Evolutionary conservation across 2,888 invertebrate species (phyloP), one percentile per base, ranked within the genome.

Genomic region (Mycalesis mineus): DNA sequence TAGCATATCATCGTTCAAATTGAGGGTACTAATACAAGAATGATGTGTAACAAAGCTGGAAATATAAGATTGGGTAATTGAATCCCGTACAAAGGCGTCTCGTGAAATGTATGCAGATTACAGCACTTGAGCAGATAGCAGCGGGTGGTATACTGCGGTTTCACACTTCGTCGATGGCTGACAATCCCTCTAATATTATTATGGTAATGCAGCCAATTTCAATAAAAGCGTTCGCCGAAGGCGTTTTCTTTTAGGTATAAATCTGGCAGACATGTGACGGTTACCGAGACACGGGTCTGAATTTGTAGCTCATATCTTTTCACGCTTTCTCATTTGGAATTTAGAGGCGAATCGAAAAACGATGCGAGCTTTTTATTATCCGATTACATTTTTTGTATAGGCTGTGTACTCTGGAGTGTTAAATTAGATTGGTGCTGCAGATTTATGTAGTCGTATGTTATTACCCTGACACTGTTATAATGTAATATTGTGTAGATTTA

Each of bases 101-200:
- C 69, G 70, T 73, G 72, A 78, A 81, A 70, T 72, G 64, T 82
- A 80, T 84, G 84, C 81, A 84, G 72, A 76, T 75, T 73, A 68
- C 73, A 60, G 69, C 67, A 70, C 67, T 69, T 65, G 65, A 60
- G 64, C 62, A 65, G 78, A 78, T 82, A 83, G 81, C 82, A 77
- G 76, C 71, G 78, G 73, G 76, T 68, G 67, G 67, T 78, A 76
- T 76, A 75, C 81, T 77, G 77, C 84, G 83, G 82, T 84, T 84
- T 84, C 82, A 85, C 84, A 82, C 83, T 79, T 73, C 77, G 79
- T 71, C 80, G 80, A 83, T 84, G 79, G 81, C 81, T 85, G 84
- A 86, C 86, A 86, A 88, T 87, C 85, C 84, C 80, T 84, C 79
- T 88, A 83, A 87, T 88, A 88, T 82, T 84, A 88, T 88, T 88